Evolutionary conservation across 2,797 vertebrate species (phyloP), one percentile per base, ranked within the genome.

Genomic region (Trichosurus vulpecula): DNA sequence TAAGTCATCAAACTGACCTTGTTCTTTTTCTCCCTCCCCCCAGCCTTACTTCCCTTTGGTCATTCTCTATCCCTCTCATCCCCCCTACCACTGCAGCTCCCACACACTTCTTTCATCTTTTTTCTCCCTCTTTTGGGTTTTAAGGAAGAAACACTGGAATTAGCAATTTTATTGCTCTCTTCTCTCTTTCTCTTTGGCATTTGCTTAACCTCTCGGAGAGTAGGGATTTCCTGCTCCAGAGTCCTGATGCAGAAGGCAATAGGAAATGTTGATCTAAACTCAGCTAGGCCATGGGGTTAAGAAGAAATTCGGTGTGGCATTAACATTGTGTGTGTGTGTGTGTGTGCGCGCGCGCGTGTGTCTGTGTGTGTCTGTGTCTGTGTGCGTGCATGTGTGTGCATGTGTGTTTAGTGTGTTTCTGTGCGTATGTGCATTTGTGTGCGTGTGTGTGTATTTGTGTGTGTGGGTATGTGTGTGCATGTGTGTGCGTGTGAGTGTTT

Each of bases 131-230:
- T 54, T 56, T 54, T 41, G 30, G 29, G 12, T 14, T 96, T 96
- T 96, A 96, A 91, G 57, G 96, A 97, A 97, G 54, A 96, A 97
- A 41, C 51, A 92, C 96, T 96, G 95, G 54, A 97, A 92, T 97
- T 96, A 97, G 89, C 94, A 81, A 0, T 4, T 97, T 95, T 96
- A 94, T 98, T 98, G 92, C 90, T 96, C 55, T 13, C 55, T 96
- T 95, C 30, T 91, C 97, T 97, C 90, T 92, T 53, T 96, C 94
- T 52, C 61, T 96, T 96, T 94, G 57, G 29, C 57, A 95, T 98
- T 98, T 97, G 54, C 97, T 98, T 97, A 95, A 91, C 95, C 94
- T 97, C 98, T 93, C 35, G 94, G 53, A 56, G 93, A 97, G 56
- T 1, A 97, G 92, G 61, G 81, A 94, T 97, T 97, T 98, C 58